These are phyloP conservation scores for Scophthalmus maximus DNA, from an alignment of 2,113 vertebrate genomes.

Conservation along the genomic window DNA sequence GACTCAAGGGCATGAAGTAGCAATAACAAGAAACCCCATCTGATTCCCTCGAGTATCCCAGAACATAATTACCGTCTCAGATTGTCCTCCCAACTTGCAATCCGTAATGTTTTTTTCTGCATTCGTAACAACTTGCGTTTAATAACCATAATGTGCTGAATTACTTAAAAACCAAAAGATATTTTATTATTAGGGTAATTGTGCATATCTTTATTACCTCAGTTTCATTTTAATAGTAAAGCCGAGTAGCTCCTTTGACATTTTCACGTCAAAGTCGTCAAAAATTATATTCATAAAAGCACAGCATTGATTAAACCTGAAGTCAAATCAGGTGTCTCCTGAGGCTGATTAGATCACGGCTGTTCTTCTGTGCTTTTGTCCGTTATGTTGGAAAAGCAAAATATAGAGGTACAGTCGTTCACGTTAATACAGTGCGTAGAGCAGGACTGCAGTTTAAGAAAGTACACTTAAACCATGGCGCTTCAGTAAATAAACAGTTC, in stretches of 20 bases:
- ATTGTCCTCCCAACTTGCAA: background rate
- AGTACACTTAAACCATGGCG: conserved; percentile 65
- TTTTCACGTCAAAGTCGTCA: no score
- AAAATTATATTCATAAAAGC: no score
- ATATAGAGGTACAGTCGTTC: background rate
- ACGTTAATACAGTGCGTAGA: conserved; percentile 5
- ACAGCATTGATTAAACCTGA: background rate
- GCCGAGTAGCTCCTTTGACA: no score
- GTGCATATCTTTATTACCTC: background rate
- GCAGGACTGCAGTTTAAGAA: conserved; percentile 42
- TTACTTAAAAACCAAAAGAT: conserved; percentile 21
- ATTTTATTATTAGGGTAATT: conserved; percentile 26
- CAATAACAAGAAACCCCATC: conserved; percentile 34
- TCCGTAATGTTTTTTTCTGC: no score
- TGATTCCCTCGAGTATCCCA: conserved; percentile 29
- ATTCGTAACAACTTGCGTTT: no score
- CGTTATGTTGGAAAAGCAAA: no score
- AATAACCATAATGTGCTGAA: no score
- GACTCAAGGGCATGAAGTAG: background rate
- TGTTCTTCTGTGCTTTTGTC: background rate
- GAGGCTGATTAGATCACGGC: background rate
- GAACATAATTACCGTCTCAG: conserved; percentile 29
- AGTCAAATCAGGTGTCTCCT: background rate
- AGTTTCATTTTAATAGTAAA: no score
- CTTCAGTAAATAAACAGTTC: conserved; percentile 74